Conservation (phyloP, 1,140 invertebrate species). For the Drosophila takahashii region DNA sequence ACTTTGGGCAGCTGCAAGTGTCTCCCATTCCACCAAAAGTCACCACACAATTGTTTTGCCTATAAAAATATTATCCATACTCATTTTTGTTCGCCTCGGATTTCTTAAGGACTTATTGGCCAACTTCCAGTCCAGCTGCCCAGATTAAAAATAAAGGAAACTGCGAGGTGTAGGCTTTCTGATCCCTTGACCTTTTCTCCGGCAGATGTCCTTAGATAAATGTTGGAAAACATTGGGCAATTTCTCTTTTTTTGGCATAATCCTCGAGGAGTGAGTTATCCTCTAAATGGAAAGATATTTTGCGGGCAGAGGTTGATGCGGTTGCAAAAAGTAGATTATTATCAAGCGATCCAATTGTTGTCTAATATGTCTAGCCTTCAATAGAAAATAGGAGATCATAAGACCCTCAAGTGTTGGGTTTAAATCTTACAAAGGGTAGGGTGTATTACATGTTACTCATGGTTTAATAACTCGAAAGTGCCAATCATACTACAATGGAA, state of each 20-base stretch:
- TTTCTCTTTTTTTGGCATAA: conserved; percentile 26
- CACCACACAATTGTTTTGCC: conserved; percentile 56
- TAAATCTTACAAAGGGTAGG: conserved; percentile 9
- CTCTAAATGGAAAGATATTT: conserved; percentile 35
- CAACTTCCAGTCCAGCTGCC: conserved; percentile 41
- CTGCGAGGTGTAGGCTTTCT: conserved; percentile 55
- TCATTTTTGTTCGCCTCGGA: conserved; percentile 41
- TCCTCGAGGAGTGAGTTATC: conserved; percentile 51
- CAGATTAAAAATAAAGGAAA: conserved; percentile 20
- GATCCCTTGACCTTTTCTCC: conserved; percentile 68
- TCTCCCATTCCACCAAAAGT: conserved; percentile 37
- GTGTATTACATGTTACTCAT: neutral
- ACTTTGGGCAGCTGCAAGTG: conserved; percentile 68
- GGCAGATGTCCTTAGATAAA: conserved; percentile 62
- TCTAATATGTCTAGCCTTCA: conserved; percentile 40
- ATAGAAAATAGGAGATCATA: conserved; percentile 41
- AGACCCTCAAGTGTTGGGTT: conserved; percentile 24
- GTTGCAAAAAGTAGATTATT: conserved; percentile 51
- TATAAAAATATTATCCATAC: conserved; percentile 63
- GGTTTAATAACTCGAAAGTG: conserved; percentile 1
- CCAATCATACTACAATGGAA: neutral
- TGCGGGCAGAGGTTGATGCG: conserved; percentile 16
- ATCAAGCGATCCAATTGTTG: conserved; percentile 45
- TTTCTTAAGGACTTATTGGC: conserved; percentile 35
- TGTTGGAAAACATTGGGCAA: conserved; percentile 60